Conservation (phyloP, 2,888 invertebrate genomes). For the Himalopsyche anomala region DNA sequence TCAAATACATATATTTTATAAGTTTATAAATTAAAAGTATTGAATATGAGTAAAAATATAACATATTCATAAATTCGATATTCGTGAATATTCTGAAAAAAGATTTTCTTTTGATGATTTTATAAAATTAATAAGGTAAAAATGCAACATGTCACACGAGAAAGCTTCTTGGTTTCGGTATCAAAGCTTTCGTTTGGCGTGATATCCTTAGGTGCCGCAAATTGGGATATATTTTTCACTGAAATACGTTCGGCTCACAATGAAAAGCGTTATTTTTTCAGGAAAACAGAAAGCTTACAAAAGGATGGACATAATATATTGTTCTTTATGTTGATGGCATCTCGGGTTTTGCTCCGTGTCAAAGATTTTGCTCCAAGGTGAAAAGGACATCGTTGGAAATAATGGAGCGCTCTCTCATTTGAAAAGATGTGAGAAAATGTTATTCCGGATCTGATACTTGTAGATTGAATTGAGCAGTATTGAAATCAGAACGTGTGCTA, state of each 20-base stretch:
- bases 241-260: slow-evolving; percentile 25
- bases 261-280: slow-evolving; percentile 25
- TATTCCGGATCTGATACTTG: neutral
- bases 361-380: neutral
- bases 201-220: slow-evolving; percentile 18
- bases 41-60: no score
- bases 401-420: slow-evolving; percentile 21
- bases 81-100: no score
- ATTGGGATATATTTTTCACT: slow-evolving; percentile 34
- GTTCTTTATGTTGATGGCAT: slow-evolving; percentile 34
- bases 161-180: neutral
- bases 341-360: slow-evolving; percentile 10
- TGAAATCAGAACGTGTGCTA: neutral
- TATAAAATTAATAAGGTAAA: neutral
- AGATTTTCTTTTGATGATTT: no score
- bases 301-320: slow-evolving; percentile 34
- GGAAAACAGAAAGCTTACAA: slow-evolving; percentile 26
- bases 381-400: slow-evolving; percentile 4
- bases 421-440: neutral
- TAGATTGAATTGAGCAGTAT: neutral
- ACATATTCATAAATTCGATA: no score
- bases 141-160: neutral
- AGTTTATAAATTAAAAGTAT: no score
- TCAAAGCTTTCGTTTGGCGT: slow-evolving; percentile 12
- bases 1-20: no score